Conservation (phyloP, 1,140 invertebrate species). For the Neelides sp. region DNA sequence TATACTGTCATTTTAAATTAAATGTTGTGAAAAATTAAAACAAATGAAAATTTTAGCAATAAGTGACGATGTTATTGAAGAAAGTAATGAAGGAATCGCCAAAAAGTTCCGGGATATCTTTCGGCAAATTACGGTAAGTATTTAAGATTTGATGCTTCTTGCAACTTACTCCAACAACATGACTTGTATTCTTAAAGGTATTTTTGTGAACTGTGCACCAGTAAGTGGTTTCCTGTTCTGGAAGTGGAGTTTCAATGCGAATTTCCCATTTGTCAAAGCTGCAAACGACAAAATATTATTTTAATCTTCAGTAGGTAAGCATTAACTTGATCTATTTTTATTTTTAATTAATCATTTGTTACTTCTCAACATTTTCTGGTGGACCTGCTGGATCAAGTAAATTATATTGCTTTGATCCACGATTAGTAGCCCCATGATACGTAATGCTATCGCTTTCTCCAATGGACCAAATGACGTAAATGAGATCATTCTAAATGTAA, state of each 20-base stretch:
- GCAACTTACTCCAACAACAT: constrained; percentile 55
- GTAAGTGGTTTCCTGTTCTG: constrained; percentile 49
- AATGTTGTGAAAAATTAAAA: background rate
- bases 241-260: background rate
- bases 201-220: constrained; percentile 78
- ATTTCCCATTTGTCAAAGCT: constrained; percentile 1
- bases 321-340: background rate
- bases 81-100: no score
- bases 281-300: background rate
- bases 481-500: constrained; percentile 3
- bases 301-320: background rate
- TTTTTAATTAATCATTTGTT: background rate
- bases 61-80: no score
- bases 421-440: constrained; percentile 3
- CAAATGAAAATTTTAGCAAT: background rate
- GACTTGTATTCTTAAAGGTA: constrained; percentile 51
- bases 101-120: no score
- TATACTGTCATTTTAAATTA: background rate
- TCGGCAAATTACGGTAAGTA: no score
- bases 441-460: constrained; percentile 6
- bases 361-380: background rate
- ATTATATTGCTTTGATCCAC: background rate
- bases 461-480: constrained; percentile 9
- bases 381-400: constrained; percentile 1
- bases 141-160: no score